These are phyloP conservation scores for Manis crassicaudata DNA, from an alignment of 2,797 vertebrate genomes.

Conservation along the genomic window DNA sequence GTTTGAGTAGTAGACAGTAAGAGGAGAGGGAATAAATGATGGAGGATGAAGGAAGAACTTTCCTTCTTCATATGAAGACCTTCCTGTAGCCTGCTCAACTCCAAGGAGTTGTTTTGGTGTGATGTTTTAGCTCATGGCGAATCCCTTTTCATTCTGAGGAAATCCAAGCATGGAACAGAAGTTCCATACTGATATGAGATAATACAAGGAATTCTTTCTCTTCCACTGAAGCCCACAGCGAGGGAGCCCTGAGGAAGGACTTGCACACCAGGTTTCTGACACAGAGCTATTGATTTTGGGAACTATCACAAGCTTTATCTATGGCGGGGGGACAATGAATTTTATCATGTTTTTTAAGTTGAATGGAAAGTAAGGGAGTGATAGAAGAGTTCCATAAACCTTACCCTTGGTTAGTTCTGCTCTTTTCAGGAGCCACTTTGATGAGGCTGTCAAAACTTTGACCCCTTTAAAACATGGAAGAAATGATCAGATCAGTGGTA, in stretches of 20 bases:
- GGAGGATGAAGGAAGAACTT: neutral
- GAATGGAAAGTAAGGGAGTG: neutral
- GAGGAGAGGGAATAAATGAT: neutral
- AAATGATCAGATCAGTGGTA: slow-evolving; percentile 6
- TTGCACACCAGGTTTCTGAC: neutral
- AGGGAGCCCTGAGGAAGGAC: neutral
- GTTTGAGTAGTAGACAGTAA: neutral
- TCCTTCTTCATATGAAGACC: neutral
- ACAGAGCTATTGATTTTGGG: neutral
- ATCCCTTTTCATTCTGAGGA: neutral
- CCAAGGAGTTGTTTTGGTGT: neutral
- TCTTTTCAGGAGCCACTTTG: slow-evolving; percentile 28
- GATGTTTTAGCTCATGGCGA: neutral
- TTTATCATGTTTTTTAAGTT: slow-evolving; percentile 10
- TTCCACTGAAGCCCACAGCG: neutral
- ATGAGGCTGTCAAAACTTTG: slow-evolving; percentile 59
- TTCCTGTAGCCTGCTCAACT: neutral
- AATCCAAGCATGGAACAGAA: slow-evolving; percentile 4
- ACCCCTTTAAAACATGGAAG: slow-evolving; percentile 50
- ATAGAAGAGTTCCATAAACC: neutral
- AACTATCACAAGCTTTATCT: neutral
- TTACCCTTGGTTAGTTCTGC: slow-evolving; percentile 63
- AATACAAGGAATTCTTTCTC: slow-evolving; percentile 10
- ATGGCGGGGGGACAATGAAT: neutral
- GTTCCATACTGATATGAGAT: neutral